Evolutionary conservation across 2,113 vertebrate genomes (phyloP).

Genomic region (Cervus canadensis): DNA sequence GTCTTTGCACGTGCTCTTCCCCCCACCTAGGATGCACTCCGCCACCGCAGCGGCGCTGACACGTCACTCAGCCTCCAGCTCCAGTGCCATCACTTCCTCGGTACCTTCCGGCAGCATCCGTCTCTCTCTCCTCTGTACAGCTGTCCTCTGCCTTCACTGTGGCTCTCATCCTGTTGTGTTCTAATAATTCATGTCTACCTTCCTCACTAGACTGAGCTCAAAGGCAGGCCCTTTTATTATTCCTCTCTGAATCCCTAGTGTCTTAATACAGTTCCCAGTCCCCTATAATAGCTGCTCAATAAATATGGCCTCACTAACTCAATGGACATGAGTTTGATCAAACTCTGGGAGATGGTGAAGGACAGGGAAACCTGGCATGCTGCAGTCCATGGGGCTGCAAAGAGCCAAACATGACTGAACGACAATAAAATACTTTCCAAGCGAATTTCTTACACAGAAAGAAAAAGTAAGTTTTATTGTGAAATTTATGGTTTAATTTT

Average conservation of each 20-base stretch:
- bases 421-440: not conserved
- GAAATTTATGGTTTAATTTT: not conserved
- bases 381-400: not conserved
- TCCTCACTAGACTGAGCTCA: conserved; percentile 28
- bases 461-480: conserved; percentile 30
- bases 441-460: conserved; percentile 24
- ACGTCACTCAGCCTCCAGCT: not conserved
- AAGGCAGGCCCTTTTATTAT: not conserved
- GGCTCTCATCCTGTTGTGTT: not conserved
- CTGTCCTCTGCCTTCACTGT: not conserved
- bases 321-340: not conserved
- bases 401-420: not conserved
- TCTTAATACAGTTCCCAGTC: not conserved
- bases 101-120: not conserved
- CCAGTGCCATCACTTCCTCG: not conserved
- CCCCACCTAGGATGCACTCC: not conserved
- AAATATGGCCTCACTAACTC: not conserved
- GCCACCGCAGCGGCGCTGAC: not conserved
- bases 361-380: not conserved
- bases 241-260: not conserved
- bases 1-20: not conserved
- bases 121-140: not conserved
- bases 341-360: not conserved
- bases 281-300: conserved; percentile 1
- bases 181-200: not conserved